phyloP scores from a whole-genome alignment of 2,888 invertebrate genomes.

The Chironomus riparius region DNA sequence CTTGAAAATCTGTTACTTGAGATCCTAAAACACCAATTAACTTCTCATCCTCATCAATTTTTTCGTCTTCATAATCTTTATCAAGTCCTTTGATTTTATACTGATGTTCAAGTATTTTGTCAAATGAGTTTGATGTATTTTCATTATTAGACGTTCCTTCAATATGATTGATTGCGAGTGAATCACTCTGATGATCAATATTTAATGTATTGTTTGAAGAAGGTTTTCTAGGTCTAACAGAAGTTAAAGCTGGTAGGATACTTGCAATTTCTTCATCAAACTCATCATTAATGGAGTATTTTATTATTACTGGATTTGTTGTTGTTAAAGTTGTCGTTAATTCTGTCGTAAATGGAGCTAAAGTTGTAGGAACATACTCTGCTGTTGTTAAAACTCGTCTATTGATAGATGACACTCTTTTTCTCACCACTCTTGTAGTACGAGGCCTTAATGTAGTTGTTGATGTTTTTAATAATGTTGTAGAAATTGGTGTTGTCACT shows the following conservation, averaged over 20 bases:
- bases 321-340: background rate
- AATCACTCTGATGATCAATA: background rate
- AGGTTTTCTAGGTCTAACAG: background rate
- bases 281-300: background rate
- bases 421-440: background rate
- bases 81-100: slow-evolving; percentile 19
- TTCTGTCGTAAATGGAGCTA: background rate
- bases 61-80: background rate
- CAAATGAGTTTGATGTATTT: background rate
- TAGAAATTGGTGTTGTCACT: background rate
- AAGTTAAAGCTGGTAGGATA: slow-evolving; percentile 6
- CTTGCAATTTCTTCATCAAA: slow-evolving; percentile 10
- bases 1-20: background rate
- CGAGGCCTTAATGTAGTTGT: background rate
- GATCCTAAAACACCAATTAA: slow-evolving; percentile 23
- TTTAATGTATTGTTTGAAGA: background rate
- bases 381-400: background rate
- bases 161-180: background rate
- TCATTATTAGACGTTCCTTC: background rate
- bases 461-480: background rate
- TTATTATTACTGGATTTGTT: background rate
- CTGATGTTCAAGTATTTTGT: slow-evolving; percentile 15
- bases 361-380: background rate
- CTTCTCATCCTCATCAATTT: slow-evolving; percentile 2
- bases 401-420: background rate